A percentile compares a stretch with the other conserved stretches of the same genome.
Evolutionary conservation across 2,888 invertebrate genomes (phyloP).

Genomic region (Catocala fraxini): DNA sequence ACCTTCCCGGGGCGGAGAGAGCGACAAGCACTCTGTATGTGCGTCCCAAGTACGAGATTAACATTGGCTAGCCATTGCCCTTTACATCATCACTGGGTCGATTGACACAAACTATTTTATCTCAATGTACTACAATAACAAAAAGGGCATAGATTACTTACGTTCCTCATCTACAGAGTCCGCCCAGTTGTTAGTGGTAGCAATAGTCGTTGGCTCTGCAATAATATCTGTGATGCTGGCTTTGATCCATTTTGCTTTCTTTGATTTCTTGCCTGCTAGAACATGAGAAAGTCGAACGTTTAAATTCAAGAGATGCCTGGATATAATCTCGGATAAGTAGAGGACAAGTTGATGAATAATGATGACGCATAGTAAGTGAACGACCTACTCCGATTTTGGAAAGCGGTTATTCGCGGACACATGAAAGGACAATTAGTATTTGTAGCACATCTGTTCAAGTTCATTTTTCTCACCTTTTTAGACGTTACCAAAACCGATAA

Average conservation of each 20-base stretch:
- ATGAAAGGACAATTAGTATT: conserved; percentile 57
- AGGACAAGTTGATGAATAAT: conserved; percentile 69
- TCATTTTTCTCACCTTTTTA: conserved; percentile 47
- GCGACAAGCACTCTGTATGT: conserved; percentile 89
- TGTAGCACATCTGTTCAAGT: conserved; percentile 51
- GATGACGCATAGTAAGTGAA: conserved; percentile 83
- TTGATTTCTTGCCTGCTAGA: conserved; percentile 92
- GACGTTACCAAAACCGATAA: conserved; percentile 40
- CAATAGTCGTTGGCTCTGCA: conserved; percentile 89
- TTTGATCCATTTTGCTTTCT: conserved; percentile 95
- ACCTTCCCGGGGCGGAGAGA: conserved; percentile 92
- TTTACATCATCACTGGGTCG: conserved; percentile 79
- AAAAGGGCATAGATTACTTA: conserved; percentile 70
- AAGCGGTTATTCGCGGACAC: conserved; percentile 77
- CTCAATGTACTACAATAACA: conserved; percentile 1
- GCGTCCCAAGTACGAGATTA: conserved; percentile 93
- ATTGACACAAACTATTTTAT: neutral
- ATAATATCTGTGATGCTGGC: conserved; percentile 94
- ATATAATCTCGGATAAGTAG: conserved; percentile 35
- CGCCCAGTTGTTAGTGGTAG: conserved; percentile 91
- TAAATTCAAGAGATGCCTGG: conserved; percentile 42
- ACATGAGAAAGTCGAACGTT: conserved; percentile 39
- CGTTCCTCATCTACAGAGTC: conserved; percentile 95
- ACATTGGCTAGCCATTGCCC: conserved; percentile 89
- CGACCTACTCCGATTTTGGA: conserved; percentile 81